phyloP scores from a whole-genome alignment of 2,888 invertebrate species.

The Rhodophaea formosa region DNA sequence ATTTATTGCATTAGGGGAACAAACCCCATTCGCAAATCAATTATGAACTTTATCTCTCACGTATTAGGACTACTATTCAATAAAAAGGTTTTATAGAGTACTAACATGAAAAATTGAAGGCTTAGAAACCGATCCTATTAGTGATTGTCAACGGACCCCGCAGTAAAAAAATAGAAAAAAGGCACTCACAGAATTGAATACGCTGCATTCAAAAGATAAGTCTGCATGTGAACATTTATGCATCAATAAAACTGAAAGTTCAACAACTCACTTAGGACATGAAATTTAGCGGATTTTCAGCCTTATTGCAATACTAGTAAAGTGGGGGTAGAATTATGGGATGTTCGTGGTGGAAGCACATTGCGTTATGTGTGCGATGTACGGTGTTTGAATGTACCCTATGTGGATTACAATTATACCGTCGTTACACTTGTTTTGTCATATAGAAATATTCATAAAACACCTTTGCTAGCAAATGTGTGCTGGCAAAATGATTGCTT shows the following conservation, averaged over 20 bases:
- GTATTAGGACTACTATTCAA: conserved; percentile 2
- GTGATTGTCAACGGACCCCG: conserved; percentile 29
- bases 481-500: too few relatives aligned
- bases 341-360: not conserved
- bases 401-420: conserved; percentile 9
- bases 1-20: conserved; percentile 13
- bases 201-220: conserved; percentile 51
- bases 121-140: conserved; percentile 24
- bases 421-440: not conserved
- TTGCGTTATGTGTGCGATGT: conserved; percentile 2
- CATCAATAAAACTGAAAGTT: conserved; percentile 44
- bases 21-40: not conserved
- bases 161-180: conserved; percentile 30
- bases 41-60: not conserved
- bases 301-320: conserved; percentile 9
- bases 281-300: conserved; percentile 31
- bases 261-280: conserved; percentile 26
- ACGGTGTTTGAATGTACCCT: conserved; percentile 8
- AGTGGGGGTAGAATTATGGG: not conserved
- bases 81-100: not conserved
- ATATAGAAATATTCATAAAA: not conserved
- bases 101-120: conserved; percentile 16
- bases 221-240: conserved; percentile 37
- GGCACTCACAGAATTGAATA: conserved; percentile 38
- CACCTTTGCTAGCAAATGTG: too few relatives aligned